These are phyloP conservation scores for Cydia fagiglandana DNA, from an alignment of 1,140 invertebrate genomes.

Conservation along the genomic window DNA sequence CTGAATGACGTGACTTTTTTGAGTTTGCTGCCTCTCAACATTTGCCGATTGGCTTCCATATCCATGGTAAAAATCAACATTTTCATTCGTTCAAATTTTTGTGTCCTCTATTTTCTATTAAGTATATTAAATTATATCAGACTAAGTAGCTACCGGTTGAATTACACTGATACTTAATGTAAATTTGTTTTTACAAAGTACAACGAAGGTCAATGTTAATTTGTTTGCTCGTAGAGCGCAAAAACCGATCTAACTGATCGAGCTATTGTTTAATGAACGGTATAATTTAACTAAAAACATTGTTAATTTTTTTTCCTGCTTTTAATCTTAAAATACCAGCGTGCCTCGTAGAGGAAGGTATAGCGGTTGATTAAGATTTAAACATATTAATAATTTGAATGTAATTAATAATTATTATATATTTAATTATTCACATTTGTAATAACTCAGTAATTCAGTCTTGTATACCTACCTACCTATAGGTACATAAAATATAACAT, in stretches of 20 bases:
- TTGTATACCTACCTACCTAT: too few species aligned
- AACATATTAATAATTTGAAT: background rate
- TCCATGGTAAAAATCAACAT: too few species aligned
- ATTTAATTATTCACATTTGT: too few species aligned
- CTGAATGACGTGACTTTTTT: too few species aligned
- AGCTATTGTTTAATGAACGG: slow-evolving; percentile 21
- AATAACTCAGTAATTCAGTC: too few species aligned
- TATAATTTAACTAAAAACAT: slow-evolving; percentile 13
- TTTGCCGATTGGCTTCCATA: too few species aligned
- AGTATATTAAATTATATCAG: background rate
- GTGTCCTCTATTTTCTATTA: background rate
- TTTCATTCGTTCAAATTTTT: too few species aligned
- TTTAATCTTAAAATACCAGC: background rate
- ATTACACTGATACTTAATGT: slow-evolving; percentile 2
- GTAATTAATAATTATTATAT: too few species aligned
- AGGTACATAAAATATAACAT: background rate
- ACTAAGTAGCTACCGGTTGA: background rate
- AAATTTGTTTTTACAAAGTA: slow-evolving; percentile 26
- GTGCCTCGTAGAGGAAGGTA: background rate
- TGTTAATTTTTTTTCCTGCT: background rate
- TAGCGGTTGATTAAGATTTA: background rate
- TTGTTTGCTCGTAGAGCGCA: slow-evolving; percentile 17
- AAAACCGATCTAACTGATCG: slow-evolving; percentile 26
- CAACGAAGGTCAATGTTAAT: slow-evolving; percentile 27
- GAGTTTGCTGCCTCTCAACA: too few species aligned